Percentiles rank a stretch among this genome's conserved stretches.
These are phyloP conservation scores for Nematolebias whitei DNA, from an alignment of 2,113 vertebrate species.

Conservation along the genomic window DNA sequence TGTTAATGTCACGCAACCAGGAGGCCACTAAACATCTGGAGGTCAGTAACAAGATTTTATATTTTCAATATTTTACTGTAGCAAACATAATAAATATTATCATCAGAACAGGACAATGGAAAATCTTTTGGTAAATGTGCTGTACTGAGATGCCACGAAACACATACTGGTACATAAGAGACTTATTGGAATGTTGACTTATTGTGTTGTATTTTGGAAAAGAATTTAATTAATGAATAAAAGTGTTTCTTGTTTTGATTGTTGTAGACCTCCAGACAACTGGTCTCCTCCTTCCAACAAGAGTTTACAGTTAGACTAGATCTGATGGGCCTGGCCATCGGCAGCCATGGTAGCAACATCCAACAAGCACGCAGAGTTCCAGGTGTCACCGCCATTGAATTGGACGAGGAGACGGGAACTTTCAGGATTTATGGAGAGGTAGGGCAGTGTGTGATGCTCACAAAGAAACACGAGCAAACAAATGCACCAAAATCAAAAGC, in stretches of 20 bases:
- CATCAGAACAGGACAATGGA: background rate
- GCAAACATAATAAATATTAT: background rate
- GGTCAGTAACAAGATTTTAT: constrained; percentile 67
- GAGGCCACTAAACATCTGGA: constrained; percentile 92
- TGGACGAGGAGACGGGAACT: constrained; percentile 89
- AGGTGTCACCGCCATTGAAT: constrained; percentile 88
- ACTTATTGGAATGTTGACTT: too few relatives aligned
- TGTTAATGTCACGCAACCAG: constrained; percentile 89
- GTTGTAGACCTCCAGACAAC: constrained; percentile 85
- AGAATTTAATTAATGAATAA: background rate
- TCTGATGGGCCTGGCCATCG: constrained; percentile 91
- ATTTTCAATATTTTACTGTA: background rate
- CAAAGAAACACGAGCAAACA: too few relatives aligned
- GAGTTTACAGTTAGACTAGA: constrained; percentile 88
- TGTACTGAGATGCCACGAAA: too few relatives aligned
- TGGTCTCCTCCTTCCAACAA: constrained; percentile 91
- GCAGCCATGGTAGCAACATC: constrained; percentile 91
- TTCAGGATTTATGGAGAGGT: constrained; percentile 94
- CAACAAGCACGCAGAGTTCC: constrained; percentile 90
- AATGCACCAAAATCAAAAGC: background rate
- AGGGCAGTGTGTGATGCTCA: background rate
- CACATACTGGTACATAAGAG: background rate
- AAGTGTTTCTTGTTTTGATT: background rate
- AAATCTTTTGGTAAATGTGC: background rate
- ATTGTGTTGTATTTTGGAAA: background rate